Base-by-base conservation (phyloP, 2,113 vertebrate genomes). In the Hippoglossus stenolepis region DNA sequence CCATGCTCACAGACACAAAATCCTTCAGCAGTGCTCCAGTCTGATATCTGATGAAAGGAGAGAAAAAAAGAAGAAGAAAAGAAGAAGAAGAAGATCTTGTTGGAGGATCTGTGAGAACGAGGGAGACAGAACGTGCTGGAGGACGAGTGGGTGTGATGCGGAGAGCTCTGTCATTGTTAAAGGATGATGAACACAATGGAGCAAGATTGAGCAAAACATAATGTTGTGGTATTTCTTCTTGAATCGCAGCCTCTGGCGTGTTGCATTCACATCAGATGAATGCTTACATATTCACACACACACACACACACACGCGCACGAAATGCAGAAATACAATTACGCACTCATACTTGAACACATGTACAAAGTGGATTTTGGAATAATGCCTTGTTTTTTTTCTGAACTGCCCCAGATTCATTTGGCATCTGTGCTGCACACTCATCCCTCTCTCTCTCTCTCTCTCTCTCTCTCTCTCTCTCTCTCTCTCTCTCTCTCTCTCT, bases 371-470 rank as follows among this genome's bases (percentile, higher is more conserved):
- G 88, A 91, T 90, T 92, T 91, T 93, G 80, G 83, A 90, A 90
- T 85, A 91, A 90, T 87, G 84, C 81, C 80, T 84, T 80, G 59
- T 88, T 86, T 87, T 78, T 78, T 84, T 84, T 80, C 74, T 76
- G 65, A 82, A 81, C 75, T 92, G 91, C 83, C 91, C 91, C 89
- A 92, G 91, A 92, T 93, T 92, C 77, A 82, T 89, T 90, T 92
- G 89, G 87, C 90, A 91, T 91, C 90, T 92, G 91, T 91, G 92
- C 82, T 85, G 81, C 82, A 89, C 80, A 86, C 89, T 89, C 83
- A 84, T 87, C 76, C 73, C 84, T 81, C 78, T 65, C 85, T 82
- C 81, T 63, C 85, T 82, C 81, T 63, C 68, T 79, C 60, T 43
- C 81, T 65, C 85, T 80, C 73, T 51, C 58, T 58, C 65, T 83